phyloP scores from a whole-genome alignment of 2,113 vertebrate species.

The Scortum barcoo region DNA sequence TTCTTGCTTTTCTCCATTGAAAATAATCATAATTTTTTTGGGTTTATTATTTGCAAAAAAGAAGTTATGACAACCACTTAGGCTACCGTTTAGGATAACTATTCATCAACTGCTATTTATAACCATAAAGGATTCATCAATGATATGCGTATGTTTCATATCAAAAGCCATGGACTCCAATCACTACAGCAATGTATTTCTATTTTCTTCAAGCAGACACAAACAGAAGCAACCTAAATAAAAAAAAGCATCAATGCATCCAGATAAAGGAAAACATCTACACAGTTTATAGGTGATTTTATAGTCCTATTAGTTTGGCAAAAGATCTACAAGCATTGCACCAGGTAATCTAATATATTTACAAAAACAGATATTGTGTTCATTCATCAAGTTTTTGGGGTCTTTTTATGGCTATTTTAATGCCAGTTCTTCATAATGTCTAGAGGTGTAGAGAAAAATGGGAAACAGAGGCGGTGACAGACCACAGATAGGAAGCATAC shows the following conservation, averaged over 20 bases:
- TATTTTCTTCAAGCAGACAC: neutral
- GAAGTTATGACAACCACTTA: neutral
- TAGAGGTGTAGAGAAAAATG: neutral
- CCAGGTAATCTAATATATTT: neutral
- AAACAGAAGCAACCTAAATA: neutral
- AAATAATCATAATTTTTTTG: neutral
- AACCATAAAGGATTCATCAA: neutral
- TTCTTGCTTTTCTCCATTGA: neutral
- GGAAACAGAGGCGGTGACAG: neutral
- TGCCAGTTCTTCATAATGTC: neutral
- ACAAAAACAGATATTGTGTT: neutral
- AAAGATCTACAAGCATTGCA: neutral
- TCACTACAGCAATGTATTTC: neutral
- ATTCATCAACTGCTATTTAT: neutral
- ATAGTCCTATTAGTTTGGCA: neutral
- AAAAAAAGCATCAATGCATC: neutral
- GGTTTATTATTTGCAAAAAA: neutral
- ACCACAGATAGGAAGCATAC: neutral
- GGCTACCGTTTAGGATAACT: neutral
- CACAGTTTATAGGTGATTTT: neutral
- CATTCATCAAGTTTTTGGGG: neutral
- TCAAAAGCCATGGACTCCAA: neutral
- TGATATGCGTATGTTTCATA: neutral
- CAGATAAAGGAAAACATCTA: neutral
- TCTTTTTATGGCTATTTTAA: neutral